phyloP scores from a whole-genome alignment of 2,888 invertebrate species.

The Ceraclea dissimilis region DNA sequence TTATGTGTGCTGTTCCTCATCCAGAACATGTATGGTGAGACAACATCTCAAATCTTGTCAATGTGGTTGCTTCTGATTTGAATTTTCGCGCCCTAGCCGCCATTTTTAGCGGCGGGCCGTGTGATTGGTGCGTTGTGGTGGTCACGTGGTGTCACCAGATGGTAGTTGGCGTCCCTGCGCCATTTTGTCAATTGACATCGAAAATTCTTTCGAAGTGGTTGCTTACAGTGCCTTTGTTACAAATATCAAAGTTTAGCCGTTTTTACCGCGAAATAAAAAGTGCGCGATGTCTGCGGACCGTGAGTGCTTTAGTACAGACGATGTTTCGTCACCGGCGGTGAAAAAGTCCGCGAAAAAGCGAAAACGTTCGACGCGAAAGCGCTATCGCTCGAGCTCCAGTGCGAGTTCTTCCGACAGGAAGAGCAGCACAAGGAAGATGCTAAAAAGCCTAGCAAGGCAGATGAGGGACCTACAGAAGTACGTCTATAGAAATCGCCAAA shows the following conservation, averaged over 20 bases:
- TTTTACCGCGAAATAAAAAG: not conserved
- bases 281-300: not conserved
- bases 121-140: too few relatives aligned
- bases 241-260: not conserved
- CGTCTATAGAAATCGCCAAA: not conserved
- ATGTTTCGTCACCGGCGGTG: not conserved
- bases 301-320: not conserved
- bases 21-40: too few relatives aligned
- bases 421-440: slow-evolving; percentile 1
- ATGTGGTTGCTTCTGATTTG: too few relatives aligned
- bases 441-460: not conserved
- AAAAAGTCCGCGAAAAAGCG: not conserved
- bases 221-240: not conserved
- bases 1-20: too few relatives aligned
- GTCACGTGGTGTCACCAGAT: too few relatives aligned
- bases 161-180: too few relatives aligned
- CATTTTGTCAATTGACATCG: too few relatives aligned
- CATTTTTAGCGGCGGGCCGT: too few relatives aligned
- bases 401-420: not conserved
- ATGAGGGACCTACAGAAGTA: not conserved
- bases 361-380: not conserved
- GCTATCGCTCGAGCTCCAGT: not conserved
- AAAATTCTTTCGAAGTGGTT: not conserved
- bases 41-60: too few relatives aligned
- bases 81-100: too few relatives aligned